Base-by-base conservation (phyloP, 2,888 invertebrate genomes). In the Idaea straminata region DNA sequence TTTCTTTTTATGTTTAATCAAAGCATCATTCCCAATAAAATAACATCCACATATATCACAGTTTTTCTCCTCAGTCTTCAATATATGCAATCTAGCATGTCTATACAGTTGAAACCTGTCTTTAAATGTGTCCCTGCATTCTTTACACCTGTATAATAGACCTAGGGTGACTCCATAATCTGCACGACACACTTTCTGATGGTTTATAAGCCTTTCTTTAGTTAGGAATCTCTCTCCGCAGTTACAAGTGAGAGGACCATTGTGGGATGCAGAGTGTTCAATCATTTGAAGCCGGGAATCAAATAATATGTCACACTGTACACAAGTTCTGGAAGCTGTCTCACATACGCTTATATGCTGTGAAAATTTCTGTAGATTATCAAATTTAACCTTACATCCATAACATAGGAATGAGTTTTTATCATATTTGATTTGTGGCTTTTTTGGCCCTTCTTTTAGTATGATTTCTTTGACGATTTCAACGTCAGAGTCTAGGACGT, bases 341-440 rank as follows among this genome's bases (percentile, higher is more conserved):
- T 92, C 91, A 76, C 93, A 93, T 7, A 80, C 72, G 60, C 85
- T 88, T 64, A 91, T 74, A 70, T 93, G 93, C 60, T 89, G 86
- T 4, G 87, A 84, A 4, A 92, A 68, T 66, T 85, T 86, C 34
- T 86, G 83, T 34, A 89, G 74, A 16, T 73, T 83, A 10, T 89
- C 86, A 72, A 83, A 85, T 62, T 83, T 84, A 0, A 70, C 66
- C 72, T 89, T 87, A 73, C 93, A 93, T 10, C 86, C 92, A 71
- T 88, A 89, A 74, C 93, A 93, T 57, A 77, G 73, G 7, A 79
- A 79, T 15, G 75, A 72, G 62, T 75, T 77, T 68, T 82, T 82
- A 4, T 85, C 83, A 59, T 60, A 36, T 61, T 73, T 79, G 4
- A 58, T 35, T 6, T 66, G 3, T 68, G 78, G 82, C 38, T 67